Conservation (phyloP, 2,113 vertebrate species). For the Sclerurus mexicanus region DNA sequence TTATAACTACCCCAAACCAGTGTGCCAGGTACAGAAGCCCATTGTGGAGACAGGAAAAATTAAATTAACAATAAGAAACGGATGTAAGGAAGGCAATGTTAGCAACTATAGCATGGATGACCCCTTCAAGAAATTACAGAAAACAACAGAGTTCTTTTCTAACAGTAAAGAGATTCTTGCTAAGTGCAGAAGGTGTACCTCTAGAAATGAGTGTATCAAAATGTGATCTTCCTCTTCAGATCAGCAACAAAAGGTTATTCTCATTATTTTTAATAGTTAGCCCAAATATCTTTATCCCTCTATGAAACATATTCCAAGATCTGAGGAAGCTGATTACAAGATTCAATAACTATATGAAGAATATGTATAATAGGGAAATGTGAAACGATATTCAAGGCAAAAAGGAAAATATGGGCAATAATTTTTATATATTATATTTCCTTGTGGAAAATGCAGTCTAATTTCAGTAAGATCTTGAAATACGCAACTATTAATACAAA, state of each 20-base stretch:
- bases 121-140: not conserved
- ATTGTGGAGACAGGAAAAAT: not conserved
- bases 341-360: not conserved
- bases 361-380: accelerated
- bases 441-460: not conserved
- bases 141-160: not conserved
- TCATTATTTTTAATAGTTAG: slow-evolving; percentile 19
- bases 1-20: not conserved
- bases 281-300: not conserved
- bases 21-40: not conserved
- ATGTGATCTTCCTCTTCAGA: not conserved
- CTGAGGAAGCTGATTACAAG: not conserved
- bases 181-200: not conserved
- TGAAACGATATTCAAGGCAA: not conserved
- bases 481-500: not conserved
- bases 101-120: not conserved
- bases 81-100: not conserved
- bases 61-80: not conserved
- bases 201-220: not conserved
- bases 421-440: not conserved
- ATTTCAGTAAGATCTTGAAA: not conserved
- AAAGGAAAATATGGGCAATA: not conserved
- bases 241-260: not conserved
- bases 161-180: not conserved
- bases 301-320: not conserved